Evolutionary conservation across 2,888 invertebrate genomes (phyloP), one percentile per base, ranked within the genome.

Genomic region (Drosophila greeni): DNA sequence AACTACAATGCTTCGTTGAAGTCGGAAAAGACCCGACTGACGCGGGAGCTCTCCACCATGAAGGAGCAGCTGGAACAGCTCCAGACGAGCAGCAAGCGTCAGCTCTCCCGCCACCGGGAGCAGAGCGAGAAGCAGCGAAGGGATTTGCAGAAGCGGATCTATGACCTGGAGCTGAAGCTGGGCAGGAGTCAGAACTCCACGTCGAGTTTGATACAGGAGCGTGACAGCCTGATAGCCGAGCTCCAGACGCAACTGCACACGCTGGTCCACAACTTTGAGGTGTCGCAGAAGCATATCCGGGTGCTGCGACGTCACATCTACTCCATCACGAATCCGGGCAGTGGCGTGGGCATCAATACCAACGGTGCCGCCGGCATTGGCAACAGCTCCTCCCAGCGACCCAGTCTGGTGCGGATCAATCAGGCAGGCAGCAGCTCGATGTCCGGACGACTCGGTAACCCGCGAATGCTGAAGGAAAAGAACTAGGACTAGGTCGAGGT

Each of bases 221-320:
- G 89, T 0, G 88, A 89, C 56, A 87, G 85, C 24, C 73, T 87
- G 1, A 88, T 89, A 40, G 84, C 85, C 33, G 86, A 88, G 55
- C 72, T 89, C 59, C 87, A 88, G 67, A 80, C 80, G 3, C 88
- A 89, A 58, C 72, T 89, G 3, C 86, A 86, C 37, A 85, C 84
- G 8, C 67, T 89, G 12, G 87, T 87, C 8, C 85, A 86, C 56
- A 88, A 87, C 51, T 89, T 89, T 40, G 88, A 88, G 62, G 85
- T 87, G 6, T 88, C 88, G 2, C 88, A 89, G 75, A 87, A 86
- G 53, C 88, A 89, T 60, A 88, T 89, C 36, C 84, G 87, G 4
- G 84, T 86, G 0, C 72, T 89, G 3, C 83, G 88, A 5, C 77
- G 85, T 12, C 88, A 89, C 58, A 87, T 89, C 49, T 86, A 87